phyloP scores from a whole-genome alignment of 2,113 vertebrate genomes.

The Nothobranchius furzeri region DNA sequence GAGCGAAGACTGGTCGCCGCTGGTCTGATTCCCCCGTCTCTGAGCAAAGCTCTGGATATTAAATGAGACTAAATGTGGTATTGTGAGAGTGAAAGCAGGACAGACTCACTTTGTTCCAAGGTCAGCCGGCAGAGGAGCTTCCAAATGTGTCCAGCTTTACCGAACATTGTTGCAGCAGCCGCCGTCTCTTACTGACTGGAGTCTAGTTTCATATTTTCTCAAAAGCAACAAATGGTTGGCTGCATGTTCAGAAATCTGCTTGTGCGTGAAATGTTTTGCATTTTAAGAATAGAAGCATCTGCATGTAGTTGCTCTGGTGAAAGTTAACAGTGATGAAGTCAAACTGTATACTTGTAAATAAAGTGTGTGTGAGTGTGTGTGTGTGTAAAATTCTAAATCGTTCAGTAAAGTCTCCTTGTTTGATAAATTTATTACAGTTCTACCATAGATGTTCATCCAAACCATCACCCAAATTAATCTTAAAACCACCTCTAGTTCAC shows the following conservation, averaged over 20 bases:
- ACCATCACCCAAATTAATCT: no score
- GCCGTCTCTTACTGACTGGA: not conserved
- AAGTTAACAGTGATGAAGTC: not conserved
- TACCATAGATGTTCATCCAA: no score
- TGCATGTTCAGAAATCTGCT: not conserved
- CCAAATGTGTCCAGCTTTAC: not conserved
- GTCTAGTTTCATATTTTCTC: not conserved
- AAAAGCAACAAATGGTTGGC: not conserved
- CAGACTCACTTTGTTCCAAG: not conserved
- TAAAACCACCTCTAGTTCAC: no score
- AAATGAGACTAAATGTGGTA: constrained; percentile 13
- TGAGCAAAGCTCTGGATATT: constrained; percentile 51
- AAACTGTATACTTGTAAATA: constrained; percentile 17
- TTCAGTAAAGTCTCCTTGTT: no score
- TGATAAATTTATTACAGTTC: no score
- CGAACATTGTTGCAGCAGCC: not conserved
- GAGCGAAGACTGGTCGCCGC: constrained; percentile 86
- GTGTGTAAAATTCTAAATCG: not conserved
- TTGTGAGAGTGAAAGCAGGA: constrained; percentile 9
- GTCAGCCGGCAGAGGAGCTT: not conserved
- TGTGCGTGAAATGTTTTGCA: not conserved
- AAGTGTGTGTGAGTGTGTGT: not conserved
- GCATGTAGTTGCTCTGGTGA: not conserved
- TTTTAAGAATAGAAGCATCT: not conserved
- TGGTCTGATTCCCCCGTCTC: constrained; percentile 87